These are phyloP conservation scores for Scolopax bukidnonensis DNA, from an alignment of 2,797 vertebrate species.

Conservation along the genomic window DNA sequence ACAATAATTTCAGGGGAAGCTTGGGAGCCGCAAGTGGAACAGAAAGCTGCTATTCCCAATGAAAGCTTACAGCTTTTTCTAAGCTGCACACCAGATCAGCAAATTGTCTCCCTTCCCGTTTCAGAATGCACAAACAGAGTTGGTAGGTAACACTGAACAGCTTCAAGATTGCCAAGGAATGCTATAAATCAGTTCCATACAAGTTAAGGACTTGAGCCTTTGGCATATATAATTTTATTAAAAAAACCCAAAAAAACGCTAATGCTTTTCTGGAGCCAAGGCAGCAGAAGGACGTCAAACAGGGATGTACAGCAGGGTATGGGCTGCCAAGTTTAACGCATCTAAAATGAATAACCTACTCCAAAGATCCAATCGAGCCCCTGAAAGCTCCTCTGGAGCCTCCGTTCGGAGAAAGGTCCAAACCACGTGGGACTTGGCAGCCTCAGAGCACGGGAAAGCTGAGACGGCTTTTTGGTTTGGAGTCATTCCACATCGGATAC, in stretches of 20 bases:
- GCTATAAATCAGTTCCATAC: background rate
- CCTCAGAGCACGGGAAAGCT: background rate
- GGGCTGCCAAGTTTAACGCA: background rate
- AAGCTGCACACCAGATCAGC: background rate
- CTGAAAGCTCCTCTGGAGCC: background rate
- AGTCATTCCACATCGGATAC: background rate
- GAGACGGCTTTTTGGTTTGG: background rate
- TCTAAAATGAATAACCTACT: background rate
- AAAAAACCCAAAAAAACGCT: background rate
- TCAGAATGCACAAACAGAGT: constrained; percentile 12
- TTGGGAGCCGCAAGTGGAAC: background rate
- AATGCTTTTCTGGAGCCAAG: constrained; percentile 6
- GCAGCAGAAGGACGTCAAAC: background rate
- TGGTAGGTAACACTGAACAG: background rate
- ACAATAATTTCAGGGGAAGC: background rate
- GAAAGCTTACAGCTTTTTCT: background rate
- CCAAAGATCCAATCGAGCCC: background rate
- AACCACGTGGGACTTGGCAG: background rate
- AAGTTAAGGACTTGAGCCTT: background rate
- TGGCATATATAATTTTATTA: background rate
- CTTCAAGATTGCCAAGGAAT: background rate
- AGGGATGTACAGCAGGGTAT: background rate
- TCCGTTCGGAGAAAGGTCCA: background rate
- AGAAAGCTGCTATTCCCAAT: background rate
- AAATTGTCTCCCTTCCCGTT: background rate